These are phyloP conservation scores for Odontothrips loti DNA, from an alignment of 2,888 invertebrate genomes.

Conservation along the genomic window DNA sequence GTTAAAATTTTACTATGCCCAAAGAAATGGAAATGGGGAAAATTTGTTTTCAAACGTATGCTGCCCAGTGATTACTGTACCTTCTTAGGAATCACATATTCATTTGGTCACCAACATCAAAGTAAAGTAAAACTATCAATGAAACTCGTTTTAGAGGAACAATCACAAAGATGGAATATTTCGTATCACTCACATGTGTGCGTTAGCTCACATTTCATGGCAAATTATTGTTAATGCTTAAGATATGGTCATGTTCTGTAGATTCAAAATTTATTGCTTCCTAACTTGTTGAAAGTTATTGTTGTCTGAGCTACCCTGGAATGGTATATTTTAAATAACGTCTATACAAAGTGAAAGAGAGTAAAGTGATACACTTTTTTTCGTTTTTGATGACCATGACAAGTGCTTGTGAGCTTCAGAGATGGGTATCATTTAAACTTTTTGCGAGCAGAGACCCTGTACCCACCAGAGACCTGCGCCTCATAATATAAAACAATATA, in stretches of 20 bases:
- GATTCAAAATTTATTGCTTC: slow-evolving; percentile 6
- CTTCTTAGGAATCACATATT: slow-evolving; percentile 5
- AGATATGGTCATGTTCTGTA: neutral
- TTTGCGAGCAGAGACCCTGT: neutral
- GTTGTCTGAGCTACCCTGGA: slow-evolving; percentile 16
- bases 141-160: slow-evolving; percentile 18
- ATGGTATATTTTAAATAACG: neutral
- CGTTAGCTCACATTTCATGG: slow-evolving; percentile 8
- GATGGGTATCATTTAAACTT: neutral
- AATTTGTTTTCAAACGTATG: neutral
- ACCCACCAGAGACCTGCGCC: slow-evolving; percentile 10
- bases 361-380: neutral
- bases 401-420: slow-evolving; percentile 9
- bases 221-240: neutral
- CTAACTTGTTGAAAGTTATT: slow-evolving; percentile 13
- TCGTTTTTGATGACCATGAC: neutral
- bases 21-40: neutral
- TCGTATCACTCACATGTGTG: slow-evolving; percentile 16
- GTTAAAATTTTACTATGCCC: neutral
- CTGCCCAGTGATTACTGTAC: neutral
- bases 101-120: slow-evolving; percentile 2
- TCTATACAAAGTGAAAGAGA: neutral
- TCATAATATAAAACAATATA: neutral
- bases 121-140: slow-evolving; percentile 3
- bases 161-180: slow-evolving; percentile 24